Conservation (phyloP, 2,888 invertebrate species). For the Nowickia ferox region DNA sequence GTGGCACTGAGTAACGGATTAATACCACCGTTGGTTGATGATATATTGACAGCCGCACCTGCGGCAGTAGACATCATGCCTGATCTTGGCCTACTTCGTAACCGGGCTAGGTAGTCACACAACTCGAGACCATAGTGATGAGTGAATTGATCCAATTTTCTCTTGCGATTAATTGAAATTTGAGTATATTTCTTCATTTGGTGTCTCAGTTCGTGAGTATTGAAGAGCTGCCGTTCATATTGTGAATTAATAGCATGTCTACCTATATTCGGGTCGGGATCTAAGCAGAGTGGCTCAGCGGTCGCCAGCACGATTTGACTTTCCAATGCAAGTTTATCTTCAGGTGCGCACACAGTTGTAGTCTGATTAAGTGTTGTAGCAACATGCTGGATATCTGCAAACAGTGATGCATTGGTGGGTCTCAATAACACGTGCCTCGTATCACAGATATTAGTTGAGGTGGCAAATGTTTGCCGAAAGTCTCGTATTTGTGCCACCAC, state of each 20-base stretch:
- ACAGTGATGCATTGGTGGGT: constrained; percentile 92
- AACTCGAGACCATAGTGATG: constrained; percentile 91
- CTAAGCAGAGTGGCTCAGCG: constrained; percentile 93
- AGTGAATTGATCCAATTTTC: constrained; percentile 93
- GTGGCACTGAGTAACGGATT: constrained; percentile 78
- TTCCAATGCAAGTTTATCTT: constrained; percentile 85
- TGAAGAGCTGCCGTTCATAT: constrained; percentile 89
- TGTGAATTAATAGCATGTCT: constrained; percentile 90
- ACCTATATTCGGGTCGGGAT: constrained; percentile 93
- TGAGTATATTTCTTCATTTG: constrained; percentile 92
- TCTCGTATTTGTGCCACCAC: constrained; percentile 96
- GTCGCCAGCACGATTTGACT: constrained; percentile 93
- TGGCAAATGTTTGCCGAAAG: constrained; percentile 91
- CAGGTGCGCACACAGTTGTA: constrained; percentile 73
- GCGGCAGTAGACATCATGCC: constrained; percentile 74
- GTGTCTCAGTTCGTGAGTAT: constrained; percentile 89
- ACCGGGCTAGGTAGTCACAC: constrained; percentile 82
- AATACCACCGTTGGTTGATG: constrained; percentile 62
- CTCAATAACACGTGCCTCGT: constrained; percentile 93
- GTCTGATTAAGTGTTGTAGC: constrained; percentile 74
- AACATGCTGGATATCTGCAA: constrained; percentile 83
- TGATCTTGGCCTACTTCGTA: constrained; percentile 80
- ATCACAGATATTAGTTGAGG: constrained; percentile 89
- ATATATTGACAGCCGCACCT: constrained; percentile 79
- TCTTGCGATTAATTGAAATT: constrained; percentile 92